A percentile compares a stretch with the other conserved stretches of the same genome.
These are phyloP conservation scores for Okamejei kenojei DNA, from an alignment of 2,797 vertebrate genomes.

Conservation along the genomic window DNA sequence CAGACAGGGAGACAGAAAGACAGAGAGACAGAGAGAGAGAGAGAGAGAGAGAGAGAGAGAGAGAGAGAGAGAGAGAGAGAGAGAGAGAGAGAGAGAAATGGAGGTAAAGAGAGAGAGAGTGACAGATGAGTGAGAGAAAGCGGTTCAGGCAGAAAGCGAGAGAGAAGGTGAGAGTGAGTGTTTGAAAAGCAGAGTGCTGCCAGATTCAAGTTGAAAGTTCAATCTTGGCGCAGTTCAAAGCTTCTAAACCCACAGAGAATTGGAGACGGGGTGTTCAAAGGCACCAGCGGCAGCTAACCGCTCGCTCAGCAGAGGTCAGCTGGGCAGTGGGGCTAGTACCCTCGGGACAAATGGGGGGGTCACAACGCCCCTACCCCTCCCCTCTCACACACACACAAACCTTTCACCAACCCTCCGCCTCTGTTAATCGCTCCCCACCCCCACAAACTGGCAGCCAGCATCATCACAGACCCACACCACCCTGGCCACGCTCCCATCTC, in stretches of 20 bases:
- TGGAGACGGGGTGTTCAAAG: background rate
- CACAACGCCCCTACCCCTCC: background rate
- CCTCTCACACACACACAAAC: too few species aligned
- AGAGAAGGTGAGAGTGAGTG: too few species aligned
- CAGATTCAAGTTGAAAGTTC: slow-evolving; percentile 25
- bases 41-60: slow-evolving; percentile 45
- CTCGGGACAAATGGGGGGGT: background rate
- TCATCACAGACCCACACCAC: too few species aligned
- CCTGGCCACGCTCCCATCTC: background rate
- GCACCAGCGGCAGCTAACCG: background rate
- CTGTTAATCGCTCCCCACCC: background rate
- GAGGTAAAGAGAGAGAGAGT: too few species aligned
- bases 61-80: accelerated
- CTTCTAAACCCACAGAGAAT: background rate
- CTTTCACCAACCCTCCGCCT: background rate
- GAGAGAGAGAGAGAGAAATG: too few species aligned
- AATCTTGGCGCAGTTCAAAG: background rate
- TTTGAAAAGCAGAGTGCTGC: background rate
- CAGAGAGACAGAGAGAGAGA: slow-evolving; percentile 44
- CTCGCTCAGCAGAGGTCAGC: background rate
- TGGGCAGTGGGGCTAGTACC: too few species aligned
- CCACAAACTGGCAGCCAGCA: too few species aligned
- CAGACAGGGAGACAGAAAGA: too few species aligned
- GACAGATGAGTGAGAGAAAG: too few species aligned
- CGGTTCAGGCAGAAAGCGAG: too few species aligned